Evolutionary conservation across 2,888 invertebrate species (phyloP), one percentile per base, ranked within the genome.

Genomic region (Odontocerum albicorne): DNA sequence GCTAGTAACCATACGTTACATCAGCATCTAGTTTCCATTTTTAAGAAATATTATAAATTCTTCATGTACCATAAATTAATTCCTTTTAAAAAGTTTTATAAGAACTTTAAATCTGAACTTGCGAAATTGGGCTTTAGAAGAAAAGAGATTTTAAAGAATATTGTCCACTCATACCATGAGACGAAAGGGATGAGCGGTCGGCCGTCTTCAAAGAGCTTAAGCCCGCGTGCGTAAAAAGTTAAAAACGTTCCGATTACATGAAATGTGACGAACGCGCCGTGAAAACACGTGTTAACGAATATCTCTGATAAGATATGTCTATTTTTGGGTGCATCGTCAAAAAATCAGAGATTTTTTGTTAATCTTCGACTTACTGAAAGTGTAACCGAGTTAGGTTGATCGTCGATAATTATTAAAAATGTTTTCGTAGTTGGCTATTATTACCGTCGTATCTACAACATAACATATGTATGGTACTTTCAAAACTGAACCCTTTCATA

Each of bases 251-350:
- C 39, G 35, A 55, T 55, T 50, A 49, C 55, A 54, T 56, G 50
- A 54, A 46, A 60, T 57, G 50, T 54, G 50, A 53, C 49, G 49
- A 49, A 56, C 47, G 49, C 31, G 49, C 50, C 60, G 54, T 57
- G 60, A 60, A 60, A 57, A 51, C 60, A 60, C 57, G 47, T 60
- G 60, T 60, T 44, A 46, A 44, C 21, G 50, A 45, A 54, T 39
- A 20, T 45, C 36, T 46, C 22, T 35, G 40, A 13, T 40, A 20
- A 21, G 21, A 35, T 20, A 40, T 10, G 10, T 17, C 6, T 20
- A 55, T 49, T 54, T 45, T 54, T 53, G 42, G 16, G 44, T 32
- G 42, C 36, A 13, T 8, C 33, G 46, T 53, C n/a, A 53, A 53
- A 51, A 53, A 53, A 52, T 33, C 22, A 19, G 39, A 22, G 19